phyloP scores from a whole-genome alignment of 2,797 vertebrate species.

The Karalla daura region DNA sequence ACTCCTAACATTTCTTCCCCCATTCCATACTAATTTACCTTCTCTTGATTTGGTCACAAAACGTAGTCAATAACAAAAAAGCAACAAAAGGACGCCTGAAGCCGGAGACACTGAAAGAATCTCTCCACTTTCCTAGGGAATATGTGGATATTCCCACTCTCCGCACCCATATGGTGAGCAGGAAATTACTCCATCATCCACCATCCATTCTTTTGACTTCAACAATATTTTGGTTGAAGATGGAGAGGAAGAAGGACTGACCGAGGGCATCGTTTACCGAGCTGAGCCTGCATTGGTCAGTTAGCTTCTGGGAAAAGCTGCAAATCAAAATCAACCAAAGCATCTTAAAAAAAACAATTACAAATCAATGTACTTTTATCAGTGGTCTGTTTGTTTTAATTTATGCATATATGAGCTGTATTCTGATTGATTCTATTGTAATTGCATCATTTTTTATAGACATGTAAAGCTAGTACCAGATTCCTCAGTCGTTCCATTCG shows the following conservation, averaged over 20 bases:
- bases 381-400: conserved; percentile 19
- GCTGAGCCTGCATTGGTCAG: conserved; percentile 95
- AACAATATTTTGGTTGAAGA: conserved; percentile 86
- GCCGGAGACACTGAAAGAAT: conserved; percentile 76
- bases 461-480: conserved; percentile 2
- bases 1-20: conserved; percentile 49
- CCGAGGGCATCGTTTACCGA: conserved; percentile 90
- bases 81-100: conserved; percentile 27
- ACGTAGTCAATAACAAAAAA: neutral
- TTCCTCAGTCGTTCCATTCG: conserved; percentile 47
- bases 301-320: conserved; percentile 62
- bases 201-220: conserved; percentile 90
- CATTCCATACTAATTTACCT: conserved; percentile 66
- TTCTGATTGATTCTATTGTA: conserved; percentile 9
- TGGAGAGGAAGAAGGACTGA: conserved; percentile 87
- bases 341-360: conserved; percentile 12
- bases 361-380: conserved; percentile 2
- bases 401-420: neutral
- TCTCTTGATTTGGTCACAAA: conserved; percentile 39
- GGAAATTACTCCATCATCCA: conserved; percentile 89
- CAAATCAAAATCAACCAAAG: conserved; percentile 45
- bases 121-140: conserved; percentile 78
- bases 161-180: conserved; percentile 93
- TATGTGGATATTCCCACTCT: conserved; percentile 84
- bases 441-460: neutral